Percentiles rank a stretch among this genome's conserved stretches.
Conservation (phyloP, 2,888 invertebrate species). For the Eupithecia abbreviata region DNA sequence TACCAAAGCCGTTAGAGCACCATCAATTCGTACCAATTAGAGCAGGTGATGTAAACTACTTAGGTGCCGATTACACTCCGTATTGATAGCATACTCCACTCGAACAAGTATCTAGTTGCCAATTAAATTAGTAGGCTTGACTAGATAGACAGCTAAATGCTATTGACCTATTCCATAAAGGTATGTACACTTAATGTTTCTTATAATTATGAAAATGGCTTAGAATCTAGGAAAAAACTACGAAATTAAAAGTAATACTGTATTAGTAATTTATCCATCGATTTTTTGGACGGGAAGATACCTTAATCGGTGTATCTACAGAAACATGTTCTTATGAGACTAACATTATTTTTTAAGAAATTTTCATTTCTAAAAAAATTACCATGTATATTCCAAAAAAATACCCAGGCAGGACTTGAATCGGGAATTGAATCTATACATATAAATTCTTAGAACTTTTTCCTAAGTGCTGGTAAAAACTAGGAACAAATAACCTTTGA, state of each 20-base stretch:
- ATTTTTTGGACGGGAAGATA: too few relatives aligned
- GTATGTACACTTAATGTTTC: neutral
- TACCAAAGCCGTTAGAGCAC: neutral
- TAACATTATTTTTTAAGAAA: too few relatives aligned
- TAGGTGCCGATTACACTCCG: neutral
- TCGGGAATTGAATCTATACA: neutral
- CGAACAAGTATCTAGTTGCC: neutral
- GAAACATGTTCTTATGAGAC: too few relatives aligned
- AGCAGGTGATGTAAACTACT: conserved; percentile 6
- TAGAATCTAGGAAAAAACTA: neutral
- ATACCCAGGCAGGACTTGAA: neutral
- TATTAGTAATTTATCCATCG: too few relatives aligned
- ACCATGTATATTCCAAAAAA: neutral
- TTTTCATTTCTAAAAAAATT: too few relatives aligned
- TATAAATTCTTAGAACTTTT: neutral
- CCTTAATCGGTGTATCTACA: too few relatives aligned
- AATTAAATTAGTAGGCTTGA: neutral
- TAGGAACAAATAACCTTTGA: neutral
- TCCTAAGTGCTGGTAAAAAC: neutral
- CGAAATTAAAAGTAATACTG: neutral
- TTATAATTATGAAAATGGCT: neutral
- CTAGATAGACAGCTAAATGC: conserved; percentile 8
- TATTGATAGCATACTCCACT: neutral
- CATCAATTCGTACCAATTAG: neutral
- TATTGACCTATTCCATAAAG: conserved; percentile 2